Conservation (phyloP, 2,113 vertebrate species). For the Gadus chalcogrammus region DNA sequence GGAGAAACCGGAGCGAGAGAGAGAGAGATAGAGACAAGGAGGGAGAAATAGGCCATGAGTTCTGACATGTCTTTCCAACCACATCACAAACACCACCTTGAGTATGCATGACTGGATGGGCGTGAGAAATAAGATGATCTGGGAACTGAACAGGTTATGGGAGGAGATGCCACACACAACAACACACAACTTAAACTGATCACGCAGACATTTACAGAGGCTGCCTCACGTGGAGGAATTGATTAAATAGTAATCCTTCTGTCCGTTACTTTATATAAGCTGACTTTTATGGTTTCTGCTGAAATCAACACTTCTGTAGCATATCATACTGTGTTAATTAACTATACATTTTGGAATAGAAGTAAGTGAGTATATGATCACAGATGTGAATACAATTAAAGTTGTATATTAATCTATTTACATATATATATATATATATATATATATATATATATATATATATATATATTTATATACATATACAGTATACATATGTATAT, state of each 20-base stretch:
- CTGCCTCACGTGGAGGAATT: background rate
- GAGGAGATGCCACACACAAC: background rate
- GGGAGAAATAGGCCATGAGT: background rate
- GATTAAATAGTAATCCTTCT: background rate
- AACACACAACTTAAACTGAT: background rate
- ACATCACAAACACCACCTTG: slow-evolving; percentile 4
- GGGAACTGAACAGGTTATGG: background rate
- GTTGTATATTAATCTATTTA: too few species aligned
- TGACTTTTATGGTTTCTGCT: too few species aligned
- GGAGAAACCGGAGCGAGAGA: background rate
- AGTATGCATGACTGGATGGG: slow-evolving; percentile 8
- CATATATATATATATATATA: too few species aligned
- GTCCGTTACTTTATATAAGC: too few species aligned
- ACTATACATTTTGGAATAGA: too few species aligned
- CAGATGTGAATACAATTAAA: too few species aligned
- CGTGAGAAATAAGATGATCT: background rate
- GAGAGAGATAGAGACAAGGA: background rate
- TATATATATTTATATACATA: too few species aligned
- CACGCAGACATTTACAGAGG: background rate
- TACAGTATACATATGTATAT: too few species aligned
- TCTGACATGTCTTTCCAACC: background rate
- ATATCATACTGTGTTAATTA: too few species aligned
- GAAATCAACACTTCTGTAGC: too few species aligned
- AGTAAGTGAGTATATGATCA: too few species aligned
- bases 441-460: too few species aligned